A percentile compares a stretch with the other conserved stretches of the same genome.
phyloP scores from a whole-genome alignment of 1,140 invertebrate genomes.

The Stenopsyche tienmushanensis region DNA sequence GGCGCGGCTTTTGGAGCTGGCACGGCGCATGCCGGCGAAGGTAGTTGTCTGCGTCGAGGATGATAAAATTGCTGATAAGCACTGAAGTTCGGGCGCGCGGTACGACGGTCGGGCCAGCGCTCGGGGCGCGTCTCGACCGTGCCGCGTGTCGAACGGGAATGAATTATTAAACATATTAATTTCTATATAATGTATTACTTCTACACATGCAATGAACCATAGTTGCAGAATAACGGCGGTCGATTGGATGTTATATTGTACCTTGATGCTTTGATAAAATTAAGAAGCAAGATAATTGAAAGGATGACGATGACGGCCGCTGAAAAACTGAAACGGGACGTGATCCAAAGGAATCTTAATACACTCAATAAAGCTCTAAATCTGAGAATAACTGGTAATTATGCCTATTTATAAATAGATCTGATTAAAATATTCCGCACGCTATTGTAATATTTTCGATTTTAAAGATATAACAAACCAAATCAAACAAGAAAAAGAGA shows the following conservation, averaged over 20 bases:
- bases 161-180: no score
- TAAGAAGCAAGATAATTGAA: slow-evolving; percentile 30
- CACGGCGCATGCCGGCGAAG: no score
- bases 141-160: no score
- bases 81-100: no score
- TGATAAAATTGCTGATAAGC: no score
- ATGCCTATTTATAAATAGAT: background rate
- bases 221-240: background rate
- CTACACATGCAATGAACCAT: no score
- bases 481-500: slow-evolving; percentile 47
- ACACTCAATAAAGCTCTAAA: slow-evolving; percentile 33
- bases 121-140: no score
- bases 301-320: slow-evolving; percentile 26
- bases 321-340: slow-evolving; percentile 37
- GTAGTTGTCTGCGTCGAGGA: no score
- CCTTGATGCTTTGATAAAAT: slow-evolving; percentile 19
- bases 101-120: no score
- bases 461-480: slow-evolving; percentile 46
- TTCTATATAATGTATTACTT: no score
- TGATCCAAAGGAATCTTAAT: slow-evolving; percentile 29
- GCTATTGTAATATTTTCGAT: background rate
- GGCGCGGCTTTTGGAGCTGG: no score
- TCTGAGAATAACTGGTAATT: slow-evolving; percentile 30
- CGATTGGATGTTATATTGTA: slow-evolving; percentile 10
- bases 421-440: background rate